Evolutionary conservation across 2,797 vertebrate species (phyloP), one percentile per base, ranked within the genome.

Genomic region (Acanthurus leucopareius): DNA sequence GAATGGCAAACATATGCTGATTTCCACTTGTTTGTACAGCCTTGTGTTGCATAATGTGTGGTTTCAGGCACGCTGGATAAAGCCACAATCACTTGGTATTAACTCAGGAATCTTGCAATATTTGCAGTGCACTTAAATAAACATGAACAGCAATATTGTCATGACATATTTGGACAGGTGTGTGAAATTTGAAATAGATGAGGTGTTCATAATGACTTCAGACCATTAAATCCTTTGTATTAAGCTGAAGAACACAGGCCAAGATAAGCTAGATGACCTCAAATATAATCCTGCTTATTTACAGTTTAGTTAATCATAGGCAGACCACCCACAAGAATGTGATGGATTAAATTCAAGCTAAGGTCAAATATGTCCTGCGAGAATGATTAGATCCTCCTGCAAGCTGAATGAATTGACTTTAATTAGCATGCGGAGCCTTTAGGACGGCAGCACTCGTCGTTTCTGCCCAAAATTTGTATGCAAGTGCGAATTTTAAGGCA

Each of bases 151-250:
- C 78, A 45, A 47, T 38, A 5, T 84, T 80, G 44, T 82, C 74
- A 38, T 28, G 44, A 80, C 74, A 75, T 86, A 81, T 86, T 91
- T 91, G 60, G 57, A 79, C 89, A 88, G 82, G 81, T 89, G 89
- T 91, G 78, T 67, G 61, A 88, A 84, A 88, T 85, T 81, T 17
- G 51, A 86, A 87, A 80, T 79, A 52, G 64, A 80, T 71, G 73
- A 78, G 38, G 64, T 84, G 76, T 89, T 83, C 79, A 53, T 51
- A 69, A 72, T 38, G 58, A 77, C 72, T 25, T 79, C 53, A 54
- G 75, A 65, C 59, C 35, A 61, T 79, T 52, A 79, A 88, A 79
- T 74, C 78, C 70, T 83, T 74, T 75, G 83, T 57, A 74, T 77
- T 52, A 51, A 72, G 70, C 32, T 72, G 10, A 69, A 80, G 77